Conservation (phyloP, 23 tunicate genomes). For the Pegea sp. region DNA sequence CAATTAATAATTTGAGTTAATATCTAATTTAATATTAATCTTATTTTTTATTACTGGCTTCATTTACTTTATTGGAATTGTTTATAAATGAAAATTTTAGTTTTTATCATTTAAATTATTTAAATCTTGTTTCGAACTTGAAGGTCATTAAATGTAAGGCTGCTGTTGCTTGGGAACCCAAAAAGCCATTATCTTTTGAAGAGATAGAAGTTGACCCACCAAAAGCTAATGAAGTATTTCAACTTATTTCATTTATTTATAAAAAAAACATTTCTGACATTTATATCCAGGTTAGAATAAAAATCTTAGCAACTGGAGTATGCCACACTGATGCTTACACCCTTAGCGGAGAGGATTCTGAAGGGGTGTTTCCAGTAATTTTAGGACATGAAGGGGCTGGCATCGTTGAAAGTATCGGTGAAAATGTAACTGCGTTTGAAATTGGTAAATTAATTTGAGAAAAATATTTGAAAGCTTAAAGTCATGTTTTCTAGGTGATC, state of each 20-base stretch:
- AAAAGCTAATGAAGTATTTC: conserved; percentile 62
- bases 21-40: too few species aligned
- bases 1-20: too few species aligned
- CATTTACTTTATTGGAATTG: too few species aligned
- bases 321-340: conserved; percentile 98
- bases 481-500: conserved; percentile 34
- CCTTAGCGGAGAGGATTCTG: conserved; percentile 79
- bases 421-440: conserved; percentile 55
- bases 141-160: conserved; percentile 81
- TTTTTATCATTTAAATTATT: too few species aligned
- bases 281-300: conserved; percentile 38
- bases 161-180: conserved; percentile 95
- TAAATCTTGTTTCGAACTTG: too few species aligned
- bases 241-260: background rate
- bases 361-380: conserved; percentile 76
- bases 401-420: conserved; percentile 93
- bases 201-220: conserved; percentile 87
- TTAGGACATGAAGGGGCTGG: conserved; percentile 98
- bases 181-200: conserved; percentile 77
- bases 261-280: background rate
- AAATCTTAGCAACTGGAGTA: conserved; percentile 71
- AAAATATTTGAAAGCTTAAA: background rate
- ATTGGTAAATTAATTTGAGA: conserved; percentile 6
- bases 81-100: too few species aligned
- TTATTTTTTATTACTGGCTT: too few species aligned